phyloP scores from a whole-genome alignment of 2,888 invertebrate genomes.

The Acanthosepion lycidas region DNA sequence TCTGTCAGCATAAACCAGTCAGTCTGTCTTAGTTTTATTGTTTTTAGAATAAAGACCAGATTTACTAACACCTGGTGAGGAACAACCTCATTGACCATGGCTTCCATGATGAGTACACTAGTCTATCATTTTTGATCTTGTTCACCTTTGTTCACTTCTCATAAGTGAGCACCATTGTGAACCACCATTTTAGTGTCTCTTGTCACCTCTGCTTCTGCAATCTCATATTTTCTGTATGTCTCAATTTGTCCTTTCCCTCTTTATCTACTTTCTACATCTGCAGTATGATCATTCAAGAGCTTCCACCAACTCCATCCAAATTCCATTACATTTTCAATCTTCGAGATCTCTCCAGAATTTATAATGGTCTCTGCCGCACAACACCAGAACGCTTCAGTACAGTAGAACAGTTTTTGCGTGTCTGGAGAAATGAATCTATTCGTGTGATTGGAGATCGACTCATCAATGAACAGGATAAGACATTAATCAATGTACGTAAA shows the following conservation, averaged over 20 bases:
- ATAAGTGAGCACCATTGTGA: too few relatives aligned
- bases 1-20: too few relatives aligned
- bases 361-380: conserved; percentile 86
- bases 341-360: conserved; percentile 89
- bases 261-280: neutral
- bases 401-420: conserved; percentile 83
- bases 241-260: neutral
- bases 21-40: too few relatives aligned
- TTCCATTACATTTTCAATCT: conserved; percentile 97
- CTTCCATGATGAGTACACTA: too few relatives aligned
- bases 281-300: conserved; percentile 79
- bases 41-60: too few relatives aligned
- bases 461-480: conserved; percentile 79
- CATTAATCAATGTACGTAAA: conserved; percentile 71
- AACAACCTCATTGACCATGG: too few relatives aligned
- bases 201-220: too few relatives aligned
- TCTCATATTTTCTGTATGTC: neutral
- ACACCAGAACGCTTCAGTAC: conserved; percentile 82
- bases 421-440: conserved; percentile 93
- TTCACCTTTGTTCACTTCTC: too few relatives aligned
- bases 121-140: too few relatives aligned
- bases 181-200: too few relatives aligned
- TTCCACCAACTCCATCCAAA: conserved; percentile 92
- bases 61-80: too few relatives aligned
- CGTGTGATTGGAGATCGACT: conserved; percentile 91